A percentile compares a stretch with the other conserved stretches of the same genome.
These are phyloP conservation scores for Blera fallax DNA, from an alignment of 2,888 invertebrate genomes.

Conservation along the genomic window DNA sequence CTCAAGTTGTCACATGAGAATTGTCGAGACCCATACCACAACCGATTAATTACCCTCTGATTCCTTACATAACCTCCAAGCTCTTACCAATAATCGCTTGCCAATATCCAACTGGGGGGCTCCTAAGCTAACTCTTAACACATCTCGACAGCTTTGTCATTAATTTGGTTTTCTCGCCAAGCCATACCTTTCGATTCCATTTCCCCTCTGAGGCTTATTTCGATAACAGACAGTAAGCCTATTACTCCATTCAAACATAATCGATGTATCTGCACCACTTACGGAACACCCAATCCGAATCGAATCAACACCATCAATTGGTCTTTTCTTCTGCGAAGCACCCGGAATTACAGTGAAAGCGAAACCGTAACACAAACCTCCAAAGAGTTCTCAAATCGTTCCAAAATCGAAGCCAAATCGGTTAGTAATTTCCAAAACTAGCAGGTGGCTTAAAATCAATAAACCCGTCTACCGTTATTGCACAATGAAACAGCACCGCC, in stretches of 20 bases:
- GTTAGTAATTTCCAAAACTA: not conserved
- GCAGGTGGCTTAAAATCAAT: conserved; percentile 42
- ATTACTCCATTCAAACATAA: not conserved
- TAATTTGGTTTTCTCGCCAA: not conserved
- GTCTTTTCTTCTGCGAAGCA: not conserved
- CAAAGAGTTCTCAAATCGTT: not conserved
- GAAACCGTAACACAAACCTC: not conserved
- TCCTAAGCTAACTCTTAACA: too few species aligned
- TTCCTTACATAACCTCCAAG: too few species aligned
- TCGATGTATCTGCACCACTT: not conserved
- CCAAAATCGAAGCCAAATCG: not conserved
- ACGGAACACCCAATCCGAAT: conserved; percentile 1
- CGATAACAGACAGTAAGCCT: not conserved
- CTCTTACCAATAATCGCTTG: too few species aligned
- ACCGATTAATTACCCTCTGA: too few species aligned
- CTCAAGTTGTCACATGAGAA: too few species aligned
- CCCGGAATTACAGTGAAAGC: not conserved
- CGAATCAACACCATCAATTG: conserved; percentile 18
- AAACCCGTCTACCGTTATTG: not conserved
- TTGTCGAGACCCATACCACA: too few species aligned
- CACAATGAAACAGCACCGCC: conserved; percentile 19
- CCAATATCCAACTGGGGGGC: too few species aligned
- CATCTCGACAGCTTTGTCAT: too few species aligned
- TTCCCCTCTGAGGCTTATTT: not conserved
- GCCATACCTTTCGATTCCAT: not conserved